Conservation (phyloP, 2,797 vertebrate species). For the Tympanoctomys barrerae region DNA sequence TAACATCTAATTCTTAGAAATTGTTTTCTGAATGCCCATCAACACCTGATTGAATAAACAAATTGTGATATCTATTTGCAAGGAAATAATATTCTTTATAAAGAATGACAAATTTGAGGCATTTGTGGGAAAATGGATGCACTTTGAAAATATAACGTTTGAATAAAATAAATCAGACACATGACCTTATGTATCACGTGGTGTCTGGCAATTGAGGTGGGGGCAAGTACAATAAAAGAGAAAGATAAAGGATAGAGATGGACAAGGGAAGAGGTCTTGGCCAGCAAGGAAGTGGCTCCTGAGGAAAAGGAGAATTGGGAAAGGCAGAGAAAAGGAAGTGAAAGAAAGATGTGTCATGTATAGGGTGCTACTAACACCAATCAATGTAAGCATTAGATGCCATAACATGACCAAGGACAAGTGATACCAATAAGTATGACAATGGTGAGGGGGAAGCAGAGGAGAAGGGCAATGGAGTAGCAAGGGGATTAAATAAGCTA, state of each 20-base stretch:
- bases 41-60: neutral
- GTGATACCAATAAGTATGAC: neutral
- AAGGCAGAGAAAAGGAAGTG: neutral
- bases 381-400: neutral
- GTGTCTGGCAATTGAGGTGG: neutral
- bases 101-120: neutral
- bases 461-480: neutral
- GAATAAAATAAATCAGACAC: neutral
- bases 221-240: neutral
- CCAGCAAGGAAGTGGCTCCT: neutral
- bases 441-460: neutral
- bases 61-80: neutral
- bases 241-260: neutral
- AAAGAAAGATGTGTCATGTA: neutral
- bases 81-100: neutral
- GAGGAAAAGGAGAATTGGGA: neutral
- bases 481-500: neutral
- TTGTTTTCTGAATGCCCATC: neutral
- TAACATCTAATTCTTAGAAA: neutral
- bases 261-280: neutral
- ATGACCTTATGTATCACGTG: neutral
- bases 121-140: neutral
- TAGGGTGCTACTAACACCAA: neutral
- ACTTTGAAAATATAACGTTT: neutral
- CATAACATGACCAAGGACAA: neutral